Percentiles rank a stretch among this genome's conserved stretches.
These are phyloP conservation scores for Drosophila sulfurigaster DNA, from an alignment of 1,140 invertebrate species.

Conservation along the genomic window DNA sequence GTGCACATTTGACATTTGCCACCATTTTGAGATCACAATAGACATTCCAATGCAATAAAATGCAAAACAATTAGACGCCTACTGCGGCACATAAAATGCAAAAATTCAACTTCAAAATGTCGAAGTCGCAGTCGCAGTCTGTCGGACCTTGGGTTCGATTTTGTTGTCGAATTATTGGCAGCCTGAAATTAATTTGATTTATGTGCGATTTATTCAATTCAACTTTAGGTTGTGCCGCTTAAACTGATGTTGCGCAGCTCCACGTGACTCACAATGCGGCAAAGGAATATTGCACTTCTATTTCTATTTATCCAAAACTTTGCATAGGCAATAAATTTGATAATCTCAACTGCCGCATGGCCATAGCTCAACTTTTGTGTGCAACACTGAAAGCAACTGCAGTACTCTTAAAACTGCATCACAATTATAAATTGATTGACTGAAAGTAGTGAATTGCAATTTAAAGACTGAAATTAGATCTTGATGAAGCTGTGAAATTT, in stretches of 20 bases:
- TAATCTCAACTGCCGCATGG: conserved; percentile 15
- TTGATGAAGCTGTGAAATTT: neutral
- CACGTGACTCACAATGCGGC: conserved; percentile 24
- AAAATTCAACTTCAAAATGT: conserved; percentile 37
- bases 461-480: neutral
- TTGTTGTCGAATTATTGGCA: conserved; percentile 52
- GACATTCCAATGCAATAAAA: conserved; percentile 47
- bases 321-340: conserved; percentile 32
- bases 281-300: conserved; percentile 17
- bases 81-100: conserved; percentile 54
- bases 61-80: conserved; percentile 77
- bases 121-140: conserved; percentile 15
- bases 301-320: neutral
- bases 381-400: conserved; percentile 1
- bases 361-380: conserved; percentile 35
- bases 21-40: conserved; percentile 41
- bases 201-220: conserved; percentile 36
- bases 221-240: neutral
- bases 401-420: conserved; percentile 26
- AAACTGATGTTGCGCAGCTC: conserved; percentile 4
- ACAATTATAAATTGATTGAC: conserved; percentile 17
- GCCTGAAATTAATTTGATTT: conserved; percentile 58
- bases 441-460: neutral
- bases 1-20: conserved; percentile 36
- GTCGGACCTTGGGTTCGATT: conserved; percentile 50